Base-by-base conservation (phyloP, 1,140 invertebrate species). In the Drosophila eugracilis region DNA sequence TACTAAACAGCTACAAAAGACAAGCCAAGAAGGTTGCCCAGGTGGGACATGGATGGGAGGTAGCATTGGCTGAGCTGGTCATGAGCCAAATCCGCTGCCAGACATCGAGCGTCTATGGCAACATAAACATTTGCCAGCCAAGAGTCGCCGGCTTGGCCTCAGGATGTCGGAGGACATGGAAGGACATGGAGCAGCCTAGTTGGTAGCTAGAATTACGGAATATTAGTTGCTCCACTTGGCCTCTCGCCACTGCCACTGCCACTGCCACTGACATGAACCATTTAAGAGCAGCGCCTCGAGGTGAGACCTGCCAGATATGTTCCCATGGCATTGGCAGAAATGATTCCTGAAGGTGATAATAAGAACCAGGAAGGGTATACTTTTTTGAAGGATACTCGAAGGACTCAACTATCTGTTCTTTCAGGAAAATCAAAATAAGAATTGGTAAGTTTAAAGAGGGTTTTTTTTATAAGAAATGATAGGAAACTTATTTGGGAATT, bases 121-220 rank as follows among this genome's bases (percentile, higher is more conserved):
- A 75, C 62, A 76, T 57, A 59, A 81, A 55, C 63, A 75, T 71
- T 79, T 79, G 42, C 48, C 62, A 66, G 32, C 52, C 70, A 58
- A 48, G 12, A 57, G 54, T 39, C 47, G 49, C 30, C 49, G n/a
- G 5, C 21, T 44, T n/a, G 41, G 41, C 41, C 21, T 3, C 19
- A 42, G 39, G 21, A 9, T 6, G 37, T 4, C 37, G 9, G 9
- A 19, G 17, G 17, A 39, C 0, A 3, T 30, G 17, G 0, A 5
- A 44, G 41, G 42, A 26, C 22, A 26, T 5, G 42, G 10, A 26
- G 7, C 17, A 19, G 22, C 6, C 24, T 6, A 21, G 21, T 7
- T 4, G 15, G 17, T 1, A 30, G 22, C 4, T 26, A 15, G 26
- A 15, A 39, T 4, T n/a, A 19, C 5, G 10, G 26, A 21, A 26